Conservation (phyloP, 2,113 vertebrate genomes). For the Axis porcinus region DNA sequence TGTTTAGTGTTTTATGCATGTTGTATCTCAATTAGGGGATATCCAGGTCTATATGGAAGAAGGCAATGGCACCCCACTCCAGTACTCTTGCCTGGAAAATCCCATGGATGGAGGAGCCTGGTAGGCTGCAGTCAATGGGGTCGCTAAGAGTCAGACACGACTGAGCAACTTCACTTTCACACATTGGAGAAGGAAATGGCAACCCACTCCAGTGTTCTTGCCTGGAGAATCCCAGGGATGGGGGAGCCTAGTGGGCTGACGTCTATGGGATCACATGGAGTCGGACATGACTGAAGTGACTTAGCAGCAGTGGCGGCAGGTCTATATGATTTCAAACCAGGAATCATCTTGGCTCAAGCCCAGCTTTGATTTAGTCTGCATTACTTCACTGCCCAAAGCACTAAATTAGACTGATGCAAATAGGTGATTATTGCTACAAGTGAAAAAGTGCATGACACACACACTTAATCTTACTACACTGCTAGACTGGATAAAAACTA, state of each 20-base stretch:
- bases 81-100: too few relatives aligned
- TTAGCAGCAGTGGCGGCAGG: not conserved
- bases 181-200: too few relatives aligned
- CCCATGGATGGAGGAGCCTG: too few relatives aligned
- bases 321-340: not conserved
- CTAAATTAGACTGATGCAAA: not conserved
- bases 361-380: slow-evolving; percentile 20
- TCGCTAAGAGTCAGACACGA: too few relatives aligned
- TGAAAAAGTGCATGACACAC: not conserved
- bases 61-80: too few relatives aligned
- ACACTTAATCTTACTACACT: not conserved
- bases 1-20: not conserved
- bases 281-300: too few relatives aligned
- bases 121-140: too few relatives aligned
- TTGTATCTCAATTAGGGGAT: not conserved
- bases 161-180: too few relatives aligned
- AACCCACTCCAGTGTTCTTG: too few relatives aligned
- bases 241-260: too few relatives aligned
- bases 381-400: not conserved
- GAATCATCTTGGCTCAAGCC: not conserved
- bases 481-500: not conserved
- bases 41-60: not conserved
- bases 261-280: too few relatives aligned
- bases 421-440: not conserved
- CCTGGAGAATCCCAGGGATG: too few relatives aligned